phyloP scores from a whole-genome alignment of 2,888 invertebrate genomes.

The Aphidoletes aphidimyza region DNA sequence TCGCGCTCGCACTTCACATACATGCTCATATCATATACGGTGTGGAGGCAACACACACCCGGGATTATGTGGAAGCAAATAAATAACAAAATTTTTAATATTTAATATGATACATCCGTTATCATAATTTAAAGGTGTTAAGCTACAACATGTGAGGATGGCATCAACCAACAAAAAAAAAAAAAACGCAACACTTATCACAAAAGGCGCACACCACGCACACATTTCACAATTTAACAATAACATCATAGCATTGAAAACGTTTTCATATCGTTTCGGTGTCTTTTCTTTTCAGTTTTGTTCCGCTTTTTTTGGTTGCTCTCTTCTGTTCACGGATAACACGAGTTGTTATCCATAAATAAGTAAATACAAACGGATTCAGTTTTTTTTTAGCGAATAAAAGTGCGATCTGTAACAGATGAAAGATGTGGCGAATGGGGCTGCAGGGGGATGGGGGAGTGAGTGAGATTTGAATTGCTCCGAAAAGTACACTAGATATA shows the following conservation, averaged over 20 bases:
- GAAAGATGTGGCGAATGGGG: neutral
- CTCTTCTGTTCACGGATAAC: neutral
- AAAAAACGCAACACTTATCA: slow-evolving; percentile 47
- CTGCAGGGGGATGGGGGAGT: too few relatives aligned
- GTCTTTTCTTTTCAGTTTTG: neutral
- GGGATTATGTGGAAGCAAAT: slow-evolving; percentile 52
- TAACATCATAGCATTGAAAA: slow-evolving; percentile 15
- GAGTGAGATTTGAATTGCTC: too few relatives aligned
- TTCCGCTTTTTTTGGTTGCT: neutral
- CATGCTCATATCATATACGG: too few relatives aligned
- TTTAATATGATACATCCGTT: slow-evolving; percentile 55
- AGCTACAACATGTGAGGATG: slow-evolving; percentile 55
- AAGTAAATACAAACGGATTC: slow-evolving; percentile 17
- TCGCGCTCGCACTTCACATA: too few relatives aligned
- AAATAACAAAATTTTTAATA: slow-evolving; percentile 56
- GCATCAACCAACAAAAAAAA: too few relatives aligned
- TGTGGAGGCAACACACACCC: slow-evolving; percentile 11
- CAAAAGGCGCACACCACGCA: slow-evolving; percentile 14
- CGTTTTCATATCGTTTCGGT: neutral
- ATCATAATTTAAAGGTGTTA: slow-evolving; percentile 56
- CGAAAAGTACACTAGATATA: neutral
- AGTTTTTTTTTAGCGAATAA: neutral
- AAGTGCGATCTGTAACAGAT: neutral
- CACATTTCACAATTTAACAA: slow-evolving; percentile 12
- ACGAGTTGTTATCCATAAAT: neutral